These are phyloP conservation scores for Scortum barcoo DNA, from an alignment of 2,113 vertebrate species.

Conservation along the genomic window DNA sequence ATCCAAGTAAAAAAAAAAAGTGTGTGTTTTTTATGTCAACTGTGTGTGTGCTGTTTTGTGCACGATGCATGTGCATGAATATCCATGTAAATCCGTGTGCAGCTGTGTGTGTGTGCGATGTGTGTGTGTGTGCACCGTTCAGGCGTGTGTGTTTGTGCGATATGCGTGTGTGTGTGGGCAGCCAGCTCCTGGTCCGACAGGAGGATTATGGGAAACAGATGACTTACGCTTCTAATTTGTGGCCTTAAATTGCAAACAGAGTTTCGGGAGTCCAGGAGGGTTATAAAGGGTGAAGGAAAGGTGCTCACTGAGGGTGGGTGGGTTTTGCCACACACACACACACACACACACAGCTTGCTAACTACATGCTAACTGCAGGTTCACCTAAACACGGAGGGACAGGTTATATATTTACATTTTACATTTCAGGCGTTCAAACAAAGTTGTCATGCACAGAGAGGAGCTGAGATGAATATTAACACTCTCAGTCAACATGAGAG, in stretches of 20 bases:
- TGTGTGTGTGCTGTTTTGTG: conserved; percentile 6
- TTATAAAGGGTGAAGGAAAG: conserved; percentile 92
- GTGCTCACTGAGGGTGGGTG: conserved; percentile 54
- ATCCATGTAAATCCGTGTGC: conserved; percentile 19
- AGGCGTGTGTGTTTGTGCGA: conserved; percentile 21
- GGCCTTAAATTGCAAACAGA: conserved; percentile 99
- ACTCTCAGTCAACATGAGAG: neutral
- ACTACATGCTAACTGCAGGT: conserved; percentile 91
- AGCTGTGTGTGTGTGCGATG: neutral
- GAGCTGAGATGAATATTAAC: conserved; percentile 18
- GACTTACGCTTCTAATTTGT: conserved; percentile 99
- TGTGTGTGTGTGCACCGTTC: conserved; percentile 6
- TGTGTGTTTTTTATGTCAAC: neutral
- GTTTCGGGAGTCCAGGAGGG: conserved; percentile 95
- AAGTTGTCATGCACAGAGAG: neutral
- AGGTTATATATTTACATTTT: conserved; percentile 89
- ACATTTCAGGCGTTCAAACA: conserved; percentile 40
- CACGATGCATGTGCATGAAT: conserved; percentile 17
- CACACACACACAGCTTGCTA: conserved; percentile 89
- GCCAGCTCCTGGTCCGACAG: conserved; percentile 92
- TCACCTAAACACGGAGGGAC: conserved; percentile 92
- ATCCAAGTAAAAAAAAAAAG: neutral
- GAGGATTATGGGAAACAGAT: conserved; percentile 99
- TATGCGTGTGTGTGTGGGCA: conserved; percentile 45
- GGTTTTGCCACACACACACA: conserved; percentile 43